phyloP scores from a whole-genome alignment of 2,888 invertebrate genomes.

The Augiades crinisus region DNA sequence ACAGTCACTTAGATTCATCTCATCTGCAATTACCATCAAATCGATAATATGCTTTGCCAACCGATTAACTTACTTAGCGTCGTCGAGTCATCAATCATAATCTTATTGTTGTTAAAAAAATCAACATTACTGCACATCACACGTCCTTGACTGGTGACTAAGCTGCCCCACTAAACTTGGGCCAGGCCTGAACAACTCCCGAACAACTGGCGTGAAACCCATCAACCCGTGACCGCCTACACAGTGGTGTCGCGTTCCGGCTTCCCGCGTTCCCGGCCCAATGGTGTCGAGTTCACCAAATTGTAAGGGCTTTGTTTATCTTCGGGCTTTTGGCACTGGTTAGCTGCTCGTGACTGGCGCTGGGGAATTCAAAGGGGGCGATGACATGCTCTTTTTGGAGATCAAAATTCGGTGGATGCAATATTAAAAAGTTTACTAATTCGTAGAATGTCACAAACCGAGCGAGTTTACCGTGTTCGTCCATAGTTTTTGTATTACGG shows the following conservation, averaged over 20 bases:
- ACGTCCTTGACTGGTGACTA: slow-evolving; percentile 16
- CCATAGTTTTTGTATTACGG: too few species aligned
- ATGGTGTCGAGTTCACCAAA: slow-evolving; percentile 20
- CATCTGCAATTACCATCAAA: too few species aligned
- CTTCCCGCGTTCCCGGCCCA: not conserved
- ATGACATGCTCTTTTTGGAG: not conserved
- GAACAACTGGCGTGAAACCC: slow-evolving; percentile 33
- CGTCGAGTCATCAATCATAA: too few species aligned
- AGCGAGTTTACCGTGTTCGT: too few species aligned
- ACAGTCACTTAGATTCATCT: too few species aligned
- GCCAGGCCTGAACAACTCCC: slow-evolving; percentile 19
- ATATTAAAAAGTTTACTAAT: too few species aligned
- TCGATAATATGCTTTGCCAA: too few species aligned
- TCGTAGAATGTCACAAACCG: too few species aligned
- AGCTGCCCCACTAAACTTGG: not conserved
- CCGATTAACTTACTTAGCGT: too few species aligned
- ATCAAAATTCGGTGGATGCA: too few species aligned
- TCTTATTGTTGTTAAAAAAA: too few species aligned
- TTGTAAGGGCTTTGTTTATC: slow-evolving; percentile 10
- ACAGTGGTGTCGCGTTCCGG: slow-evolving; percentile 29
- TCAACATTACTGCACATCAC: not conserved
- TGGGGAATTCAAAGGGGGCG: slow-evolving; percentile 9
- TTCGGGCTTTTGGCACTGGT: not conserved
- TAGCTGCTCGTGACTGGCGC: slow-evolving; percentile 3
- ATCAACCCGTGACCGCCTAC: slow-evolving; percentile 32